Conservation (phyloP, 2,888 invertebrate genomes). For the Drosophila barbarae region DNA sequence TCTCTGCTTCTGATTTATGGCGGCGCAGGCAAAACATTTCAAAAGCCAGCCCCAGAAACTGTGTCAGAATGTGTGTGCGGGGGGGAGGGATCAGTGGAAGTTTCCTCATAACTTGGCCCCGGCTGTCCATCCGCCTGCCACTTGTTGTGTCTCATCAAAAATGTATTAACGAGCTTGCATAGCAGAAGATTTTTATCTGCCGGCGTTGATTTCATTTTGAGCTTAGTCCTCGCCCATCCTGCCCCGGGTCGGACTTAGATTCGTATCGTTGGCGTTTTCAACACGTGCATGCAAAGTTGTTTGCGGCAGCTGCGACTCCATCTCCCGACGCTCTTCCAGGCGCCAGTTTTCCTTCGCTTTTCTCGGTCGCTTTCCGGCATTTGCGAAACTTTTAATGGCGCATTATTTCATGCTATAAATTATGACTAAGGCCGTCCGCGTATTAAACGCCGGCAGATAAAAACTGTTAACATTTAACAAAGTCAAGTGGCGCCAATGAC, state of each 20-base stretch:
- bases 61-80: conserved; percentile 48
- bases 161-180: conserved; percentile 77
- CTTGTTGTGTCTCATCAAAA: conserved; percentile 77
- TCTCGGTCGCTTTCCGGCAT: conserved; percentile 29
- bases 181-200: conserved; percentile 73
- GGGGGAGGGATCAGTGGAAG: conserved; percentile 22
- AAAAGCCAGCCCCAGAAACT: conserved; percentile 61
- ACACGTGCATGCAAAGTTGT: conserved; percentile 71
- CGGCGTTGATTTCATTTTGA: conserved; percentile 75
- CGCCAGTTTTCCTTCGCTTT: conserved; percentile 36
- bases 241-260: conserved; percentile 60
- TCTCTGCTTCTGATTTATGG: conserved; percentile 46
- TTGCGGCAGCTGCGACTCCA: conserved; percentile 53
- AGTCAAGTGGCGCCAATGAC: conserved; percentile 48
- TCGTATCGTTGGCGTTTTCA: conserved; percentile 67
- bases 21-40: conserved; percentile 60
- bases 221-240: conserved; percentile 33
- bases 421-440: conserved; percentile 63
- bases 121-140: conserved; percentile 59
- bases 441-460: conserved; percentile 63
- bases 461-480: conserved; percentile 69
- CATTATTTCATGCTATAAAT: conserved; percentile 74
- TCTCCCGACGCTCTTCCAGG: conserved; percentile 33
- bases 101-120: conserved; percentile 68
- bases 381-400: conserved; percentile 72